Conservation (phyloP, 2,797 vertebrate species). For the Bovichtus diacanthus region DNA sequence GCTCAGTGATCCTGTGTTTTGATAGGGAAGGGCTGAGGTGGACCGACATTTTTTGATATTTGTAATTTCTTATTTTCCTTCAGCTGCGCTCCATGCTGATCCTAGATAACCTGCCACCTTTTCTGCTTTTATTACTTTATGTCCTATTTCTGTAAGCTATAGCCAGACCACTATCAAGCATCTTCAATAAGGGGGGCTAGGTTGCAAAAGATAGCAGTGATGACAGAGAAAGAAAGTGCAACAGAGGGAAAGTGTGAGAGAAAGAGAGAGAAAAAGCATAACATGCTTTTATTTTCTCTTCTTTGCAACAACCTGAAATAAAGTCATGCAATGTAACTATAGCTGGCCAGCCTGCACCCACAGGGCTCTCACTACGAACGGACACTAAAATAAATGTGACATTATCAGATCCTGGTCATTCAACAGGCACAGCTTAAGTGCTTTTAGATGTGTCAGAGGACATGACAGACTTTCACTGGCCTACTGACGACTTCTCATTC, state of each 20-base stretch:
- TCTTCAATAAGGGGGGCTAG: constrained; percentile 56
- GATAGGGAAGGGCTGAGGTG: constrained; percentile 34
- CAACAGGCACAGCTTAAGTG: constrained; percentile 76
- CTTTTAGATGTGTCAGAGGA: constrained; percentile 81
- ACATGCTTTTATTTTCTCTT: constrained; percentile 69
- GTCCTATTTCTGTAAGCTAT: constrained; percentile 64
- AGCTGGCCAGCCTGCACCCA: constrained; percentile 56
- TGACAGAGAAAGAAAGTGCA: constrained; percentile 44
- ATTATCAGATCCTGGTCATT: constrained; percentile 78
- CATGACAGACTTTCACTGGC: constrained; percentile 70
- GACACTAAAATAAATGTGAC: constrained; percentile 77
- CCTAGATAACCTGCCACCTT: constrained; percentile 62
- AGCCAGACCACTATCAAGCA: constrained; percentile 64
- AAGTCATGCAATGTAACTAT: constrained; percentile 50
- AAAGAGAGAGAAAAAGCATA: constrained; percentile 23
- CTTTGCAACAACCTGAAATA: constrained; percentile 75
- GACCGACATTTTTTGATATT: constrained; percentile 48
- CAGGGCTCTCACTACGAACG: constrained; percentile 61
- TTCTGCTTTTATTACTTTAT: constrained; percentile 56
- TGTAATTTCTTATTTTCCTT: constrained; percentile 65
- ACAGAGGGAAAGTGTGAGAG: constrained; percentile 6
- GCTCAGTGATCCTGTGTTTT: constrained; percentile 52
- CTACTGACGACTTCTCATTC: constrained; percentile 68
- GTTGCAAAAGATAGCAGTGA: constrained; percentile 63
- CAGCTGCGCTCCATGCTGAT: constrained; percentile 50